Conservation (phyloP, 2,113 vertebrate genomes). For the Clarias gariepinus region DNA sequence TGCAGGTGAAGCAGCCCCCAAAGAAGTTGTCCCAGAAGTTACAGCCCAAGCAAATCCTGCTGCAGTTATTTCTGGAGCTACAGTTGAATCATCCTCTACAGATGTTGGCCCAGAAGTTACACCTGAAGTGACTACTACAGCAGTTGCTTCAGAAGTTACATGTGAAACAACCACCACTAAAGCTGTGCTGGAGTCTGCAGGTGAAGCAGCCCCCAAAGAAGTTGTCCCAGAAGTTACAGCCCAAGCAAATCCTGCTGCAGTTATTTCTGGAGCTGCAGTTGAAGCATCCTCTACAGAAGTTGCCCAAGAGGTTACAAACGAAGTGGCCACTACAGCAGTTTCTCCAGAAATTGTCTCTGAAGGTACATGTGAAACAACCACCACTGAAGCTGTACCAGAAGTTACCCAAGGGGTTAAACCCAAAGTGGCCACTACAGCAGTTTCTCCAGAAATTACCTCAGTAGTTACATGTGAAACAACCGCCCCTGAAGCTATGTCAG, state of each 20-base stretch:
- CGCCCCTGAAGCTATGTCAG: not conserved
- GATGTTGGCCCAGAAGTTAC: not conserved
- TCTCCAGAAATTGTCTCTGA: too few species aligned
- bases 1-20: not conserved
- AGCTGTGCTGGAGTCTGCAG: too few species aligned
- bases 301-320: not conserved
- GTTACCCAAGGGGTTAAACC: not conserved
- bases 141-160: not conserved
- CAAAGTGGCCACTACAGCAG: not conserved
- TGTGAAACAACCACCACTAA: too few species aligned
- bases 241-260: not conserved
- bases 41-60: not conserved
- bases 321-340: not conserved
- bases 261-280: not conserved
- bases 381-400: not conserved
- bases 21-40: not conserved
- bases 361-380: not conserved
- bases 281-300: not conserved
- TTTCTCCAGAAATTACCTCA: too few species aligned
- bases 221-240: not conserved
- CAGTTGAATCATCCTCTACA: not conserved
- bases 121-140: not conserved
- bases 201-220: too few species aligned
- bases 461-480: not conserved
- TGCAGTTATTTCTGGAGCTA: not conserved